Base-by-base conservation (phyloP, 2,113 vertebrate species). In the Cyphomyrus discorhynchus region DNA sequence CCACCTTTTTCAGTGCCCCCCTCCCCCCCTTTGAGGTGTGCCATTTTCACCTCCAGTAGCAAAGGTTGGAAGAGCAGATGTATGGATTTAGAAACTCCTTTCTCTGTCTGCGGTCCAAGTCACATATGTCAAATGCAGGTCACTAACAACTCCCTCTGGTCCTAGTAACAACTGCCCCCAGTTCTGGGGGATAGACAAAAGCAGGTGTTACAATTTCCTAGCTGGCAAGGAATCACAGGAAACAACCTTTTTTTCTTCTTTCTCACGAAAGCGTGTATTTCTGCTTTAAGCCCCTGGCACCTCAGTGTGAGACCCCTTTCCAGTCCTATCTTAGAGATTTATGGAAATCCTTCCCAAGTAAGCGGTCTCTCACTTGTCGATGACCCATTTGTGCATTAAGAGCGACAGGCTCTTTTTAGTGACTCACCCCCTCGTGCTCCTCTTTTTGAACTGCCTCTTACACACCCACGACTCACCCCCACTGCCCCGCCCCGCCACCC, bases 31-130 rank as follows among this genome's bases (percentile, higher is more conserved):
- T 42, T 2, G 6, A 27, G 85, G 35, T 66, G 56, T 88, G 87
- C 6, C 21, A n/a, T 66, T 88, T 62, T 50, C 56, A 58, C 53
- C 56, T 39, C 53, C 56, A 47, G 35, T 53, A 46, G 24, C 31
- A 88, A 84, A 84, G 56, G 87, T 66, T 62, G 31, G 56, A 66
- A 88, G 56, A 88, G 47, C 85, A 87, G 85, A 87, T 53, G 85
- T 87, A 87, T 50, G 39, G 85, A 52, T 53, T 52, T 53, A 53
- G 85, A 88, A 62, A 62, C 7, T 31, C 87, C n/a, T 88, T 58
- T 88, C 87, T 66, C 35, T n/a, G 35, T 42, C 86, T 62, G 86
- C n/a, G 21, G 86, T 62, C 86, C 86, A 39, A 88, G 86, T 42
- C 62, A 74, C 87, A 47, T 56, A 45, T 88, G 56, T 74, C 39